phyloP scores from a whole-genome alignment of 2,888 invertebrate genomes.

The Drosophila borealis region DNA sequence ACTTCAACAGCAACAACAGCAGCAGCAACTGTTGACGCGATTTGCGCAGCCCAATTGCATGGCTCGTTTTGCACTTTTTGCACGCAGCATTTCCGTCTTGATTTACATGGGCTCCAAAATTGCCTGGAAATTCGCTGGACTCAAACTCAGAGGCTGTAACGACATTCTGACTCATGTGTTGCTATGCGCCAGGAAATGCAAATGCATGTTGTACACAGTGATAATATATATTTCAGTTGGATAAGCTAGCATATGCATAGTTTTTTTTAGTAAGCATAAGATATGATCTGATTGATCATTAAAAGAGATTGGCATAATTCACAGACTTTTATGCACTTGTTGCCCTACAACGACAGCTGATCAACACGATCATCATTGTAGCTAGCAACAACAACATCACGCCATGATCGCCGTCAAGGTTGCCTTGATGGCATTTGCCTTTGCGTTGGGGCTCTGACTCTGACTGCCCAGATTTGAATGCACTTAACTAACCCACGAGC shows the following conservation, averaged over 20 bases:
- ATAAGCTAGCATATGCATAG: not conserved
- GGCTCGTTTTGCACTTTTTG: conserved; percentile 77
- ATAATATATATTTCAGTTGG: conserved; percentile 8
- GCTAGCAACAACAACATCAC: conserved; percentile 2
- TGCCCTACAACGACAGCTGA: conserved; percentile 12
- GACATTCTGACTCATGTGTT: conserved; percentile 38
- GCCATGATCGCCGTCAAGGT: conserved; percentile 69
- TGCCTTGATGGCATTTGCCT: conserved; percentile 67
- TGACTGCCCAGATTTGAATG: conserved; percentile 57
- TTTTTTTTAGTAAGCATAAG: conserved; percentile 6
- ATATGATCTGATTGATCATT: conserved; percentile 5
- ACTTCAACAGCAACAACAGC: conserved; percentile 27
- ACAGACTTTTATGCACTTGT: conserved; percentile 25
- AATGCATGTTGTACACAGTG: not conserved
- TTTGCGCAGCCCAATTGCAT: conserved; percentile 75
- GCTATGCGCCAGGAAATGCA: not conserved
- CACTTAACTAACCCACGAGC: conserved; percentile 61
- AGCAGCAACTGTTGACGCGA: conserved; percentile 57
- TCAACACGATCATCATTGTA: conserved; percentile 5
- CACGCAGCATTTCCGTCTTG: conserved; percentile 79
- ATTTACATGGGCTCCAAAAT: conserved; percentile 56
- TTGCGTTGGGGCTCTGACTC: conserved; percentile 45
- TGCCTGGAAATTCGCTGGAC: conserved; percentile 27
- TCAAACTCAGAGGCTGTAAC: not conserved
- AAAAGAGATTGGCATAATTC: conserved; percentile 14